Evolutionary conservation across 1,140 invertebrate species (phyloP).

Genomic region (Pemphigus obesinymphae): DNA sequence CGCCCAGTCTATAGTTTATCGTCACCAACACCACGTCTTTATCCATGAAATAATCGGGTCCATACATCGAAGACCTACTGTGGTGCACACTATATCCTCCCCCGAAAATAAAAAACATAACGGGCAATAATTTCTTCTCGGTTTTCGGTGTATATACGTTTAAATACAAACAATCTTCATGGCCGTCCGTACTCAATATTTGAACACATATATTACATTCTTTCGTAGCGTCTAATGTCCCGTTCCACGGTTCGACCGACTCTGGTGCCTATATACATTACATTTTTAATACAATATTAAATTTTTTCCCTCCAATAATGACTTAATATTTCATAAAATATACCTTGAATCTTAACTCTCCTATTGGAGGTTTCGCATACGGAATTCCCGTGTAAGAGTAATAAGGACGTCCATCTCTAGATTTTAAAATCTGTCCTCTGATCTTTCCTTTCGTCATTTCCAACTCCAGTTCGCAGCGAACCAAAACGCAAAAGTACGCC

Average conservation of each 20-base stretch:
- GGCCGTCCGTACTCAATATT: constrained; percentile 45
- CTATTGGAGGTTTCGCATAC: no score
- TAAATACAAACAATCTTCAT: constrained; percentile 66
- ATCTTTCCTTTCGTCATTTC: no score
- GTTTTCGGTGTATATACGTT: constrained; percentile 50
- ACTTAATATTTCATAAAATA: no score
- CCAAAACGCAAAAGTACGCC: no score
- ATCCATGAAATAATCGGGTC: constrained; percentile 50
- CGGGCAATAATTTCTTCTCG: constrained; percentile 47
- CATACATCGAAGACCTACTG: constrained; percentile 44
- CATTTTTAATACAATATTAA: no score
- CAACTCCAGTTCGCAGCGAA: no score
- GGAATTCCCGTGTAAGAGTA: no score
- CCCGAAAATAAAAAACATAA: constrained; percentile 58
- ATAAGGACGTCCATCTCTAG: no score
- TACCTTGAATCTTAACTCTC: no score
- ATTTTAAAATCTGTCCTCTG: no score
- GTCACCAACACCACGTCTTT: constrained; percentile 53
- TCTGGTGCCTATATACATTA: constrained; percentile 49
- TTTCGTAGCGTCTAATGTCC: constrained; percentile 51
- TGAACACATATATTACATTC: constrained; percentile 52
- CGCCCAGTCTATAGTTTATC: constrained; percentile 54
- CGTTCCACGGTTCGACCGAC: constrained; percentile 52
- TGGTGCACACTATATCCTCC: constrained; percentile 52
- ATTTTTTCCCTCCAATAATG: no score